Base-by-base conservation (phyloP, 2,888 invertebrate genomes). In the Polylopha cassiicola region DNA sequence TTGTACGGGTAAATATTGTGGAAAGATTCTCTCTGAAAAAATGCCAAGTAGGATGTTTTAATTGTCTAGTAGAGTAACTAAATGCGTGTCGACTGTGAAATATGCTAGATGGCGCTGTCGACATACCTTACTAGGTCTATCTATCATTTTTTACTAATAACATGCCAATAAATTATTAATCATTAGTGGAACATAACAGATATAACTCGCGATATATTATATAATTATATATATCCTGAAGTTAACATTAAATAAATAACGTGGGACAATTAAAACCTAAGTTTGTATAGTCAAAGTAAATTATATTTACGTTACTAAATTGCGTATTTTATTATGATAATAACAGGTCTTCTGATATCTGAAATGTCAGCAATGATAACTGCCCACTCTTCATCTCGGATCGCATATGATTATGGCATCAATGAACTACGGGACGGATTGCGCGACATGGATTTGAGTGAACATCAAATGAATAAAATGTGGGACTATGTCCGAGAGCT, bases 301-400 rank as follows among this genome's bases (percentile, higher is more conserved):
- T 4, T 17, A 4, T 17, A 17, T 4, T 4, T 31, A 24, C 17
- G 18, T 23, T 24, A 7, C 13, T 15, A 27, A 17, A 9, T 17
- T 23, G 11, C 5, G 20, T 21, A 10, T 15, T 32, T 3, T 29
- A 16, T 30, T 13, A 10, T 26, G 11, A 10, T 28, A 37, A 32
- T 49, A 46, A 3, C 43, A 86, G 86, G 86, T 6, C 72, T 87
- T 2, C 70, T 87, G 4, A 86, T 87, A 73, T 87, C 87, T 6
- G 86, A 86, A 58, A 82, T 87, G 76, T 86, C 86, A n/a, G 82
- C 81, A 23, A 73, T 86, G 68, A 78, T 87, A 44, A 76, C 84
- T 2, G 82, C 85, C 0, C 80, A 85, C 47, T 78, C 85, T 0
- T 82, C 86, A 1, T 86, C 85, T 0, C 74, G 84, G 1, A 82